Percentiles rank a stretch among this genome's conserved stretches.
Evolutionary conservation across 2,113 vertebrate species (phyloP).

Genomic region (Paradoxurus hermaphroditus): DNA sequence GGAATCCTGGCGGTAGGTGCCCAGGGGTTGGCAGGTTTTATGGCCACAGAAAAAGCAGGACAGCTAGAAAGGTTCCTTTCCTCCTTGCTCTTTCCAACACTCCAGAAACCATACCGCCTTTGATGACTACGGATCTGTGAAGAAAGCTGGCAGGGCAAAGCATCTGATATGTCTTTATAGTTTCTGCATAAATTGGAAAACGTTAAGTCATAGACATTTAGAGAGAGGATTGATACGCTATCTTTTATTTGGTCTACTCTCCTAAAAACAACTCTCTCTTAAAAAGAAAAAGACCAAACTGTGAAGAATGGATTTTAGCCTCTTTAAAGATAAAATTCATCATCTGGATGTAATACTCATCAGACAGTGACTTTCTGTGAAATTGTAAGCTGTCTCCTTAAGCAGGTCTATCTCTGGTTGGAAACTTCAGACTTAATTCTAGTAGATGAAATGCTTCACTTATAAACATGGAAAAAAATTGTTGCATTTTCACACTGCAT

Average conservation of each 20-base stretch:
- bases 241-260: neutral
- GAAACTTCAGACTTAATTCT: neutral
- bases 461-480: constrained; percentile 20
- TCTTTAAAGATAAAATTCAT: neutral
- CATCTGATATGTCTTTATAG: neutral
- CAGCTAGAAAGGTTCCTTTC: neutral
- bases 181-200: constrained; percentile 6
- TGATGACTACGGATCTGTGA: neutral
- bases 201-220: neutral
- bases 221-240: neutral
- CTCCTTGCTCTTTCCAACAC: neutral
- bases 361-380: neutral
- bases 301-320: neutral
- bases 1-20: neutral
- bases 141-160: neutral
- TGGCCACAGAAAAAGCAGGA: neutral
- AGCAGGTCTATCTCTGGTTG: neutral
- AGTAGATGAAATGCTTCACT: neutral
- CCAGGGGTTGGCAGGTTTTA: neutral
- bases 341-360: neutral
- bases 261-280: neutral
- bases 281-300: neutral
- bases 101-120: neutral
- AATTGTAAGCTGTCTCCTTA: neutral
- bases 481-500: constrained; percentile 16